phyloP scores from a whole-genome alignment of 92 coral and sea anemone genomes.

The Palythoa heliodiscus region DNA sequence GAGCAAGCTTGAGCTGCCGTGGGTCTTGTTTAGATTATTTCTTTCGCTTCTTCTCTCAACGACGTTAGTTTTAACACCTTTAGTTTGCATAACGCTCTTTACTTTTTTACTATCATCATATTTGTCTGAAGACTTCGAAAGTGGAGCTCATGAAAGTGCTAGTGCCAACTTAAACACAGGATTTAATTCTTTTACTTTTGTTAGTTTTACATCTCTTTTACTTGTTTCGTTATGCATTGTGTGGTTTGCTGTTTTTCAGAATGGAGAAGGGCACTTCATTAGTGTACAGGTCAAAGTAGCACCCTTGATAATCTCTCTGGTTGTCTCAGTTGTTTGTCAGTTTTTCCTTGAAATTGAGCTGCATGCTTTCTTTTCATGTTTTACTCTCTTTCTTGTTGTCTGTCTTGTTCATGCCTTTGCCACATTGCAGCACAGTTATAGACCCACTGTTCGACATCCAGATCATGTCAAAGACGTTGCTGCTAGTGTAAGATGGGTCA shows the following conservation, averaged over 20 bases:
- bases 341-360: constrained; percentile 23
- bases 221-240: constrained; percentile 45
- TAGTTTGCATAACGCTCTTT: constrained; percentile 36
- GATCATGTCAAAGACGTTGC: constrained; percentile 61
- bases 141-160: not conserved
- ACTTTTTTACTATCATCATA: not conserved
- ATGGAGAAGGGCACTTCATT: constrained; percentile 43
- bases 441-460: constrained; percentile 55
- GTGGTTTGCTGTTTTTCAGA: constrained; percentile 53
- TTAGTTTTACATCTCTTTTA: constrained; percentile 3
- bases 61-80: constrained; percentile 48
- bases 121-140: not conserved
- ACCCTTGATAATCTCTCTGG: constrained; percentile 42
- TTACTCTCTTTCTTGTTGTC: constrained; percentile 47
- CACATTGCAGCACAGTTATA: constrained; percentile 45
- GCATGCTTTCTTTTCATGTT: constrained; percentile 23
- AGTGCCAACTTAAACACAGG: not conserved
- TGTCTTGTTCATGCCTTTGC: constrained; percentile 49
- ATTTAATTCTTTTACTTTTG: not conserved
- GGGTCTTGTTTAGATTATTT: constrained; percentile 41
- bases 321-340: constrained; percentile 32
- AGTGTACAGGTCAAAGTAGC: constrained; percentile 26
- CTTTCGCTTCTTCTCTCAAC: constrained; percentile 52
- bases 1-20: constrained; percentile 65
- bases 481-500: constrained; percentile 52